These are phyloP conservation scores for Ametastegia equiseti DNA, from an alignment of 2,888 invertebrate species.

Conservation along the genomic window DNA sequence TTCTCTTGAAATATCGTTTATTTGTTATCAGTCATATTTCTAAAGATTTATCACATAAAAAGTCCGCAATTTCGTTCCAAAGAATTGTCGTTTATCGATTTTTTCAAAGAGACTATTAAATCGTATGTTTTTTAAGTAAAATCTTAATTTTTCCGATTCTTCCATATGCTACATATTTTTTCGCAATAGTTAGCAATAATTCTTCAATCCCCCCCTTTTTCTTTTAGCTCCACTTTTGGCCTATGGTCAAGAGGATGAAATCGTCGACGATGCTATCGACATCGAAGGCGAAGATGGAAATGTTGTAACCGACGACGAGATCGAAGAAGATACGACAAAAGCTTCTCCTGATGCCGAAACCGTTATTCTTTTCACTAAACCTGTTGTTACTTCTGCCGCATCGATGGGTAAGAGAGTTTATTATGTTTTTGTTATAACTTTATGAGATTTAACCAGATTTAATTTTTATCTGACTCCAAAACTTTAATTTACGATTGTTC, in stretches of 20 bases:
- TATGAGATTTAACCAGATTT: neutral
- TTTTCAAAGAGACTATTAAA: no score
- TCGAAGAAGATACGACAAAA: conserved; percentile 82
- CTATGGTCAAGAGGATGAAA: conserved; percentile 79
- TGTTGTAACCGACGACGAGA: conserved; percentile 75
- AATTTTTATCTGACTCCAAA: neutral
- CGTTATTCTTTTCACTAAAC: conserved; percentile 92
- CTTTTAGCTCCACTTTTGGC: conserved; percentile 77
- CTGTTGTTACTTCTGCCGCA: conserved; percentile 81
- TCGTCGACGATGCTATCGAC: conserved; percentile 78
- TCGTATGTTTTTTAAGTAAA: no score
- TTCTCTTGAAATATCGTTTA: no score
- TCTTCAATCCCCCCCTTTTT: neutral
- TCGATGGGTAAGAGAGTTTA: conserved; percentile 81
- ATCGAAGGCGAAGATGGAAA: conserved; percentile 79
- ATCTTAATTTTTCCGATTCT: neutral
- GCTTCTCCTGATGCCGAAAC: conserved; percentile 96
- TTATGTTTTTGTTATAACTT: no score
- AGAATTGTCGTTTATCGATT: no score
- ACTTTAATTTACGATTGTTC: neutral
- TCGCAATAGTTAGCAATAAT: no score
- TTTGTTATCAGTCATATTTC: no score
- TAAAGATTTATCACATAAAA: no score
- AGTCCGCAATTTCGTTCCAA: no score
- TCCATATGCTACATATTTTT: neutral